Conservation (phyloP, 2,888 invertebrate species). For the Lutraria lutraria region DNA sequence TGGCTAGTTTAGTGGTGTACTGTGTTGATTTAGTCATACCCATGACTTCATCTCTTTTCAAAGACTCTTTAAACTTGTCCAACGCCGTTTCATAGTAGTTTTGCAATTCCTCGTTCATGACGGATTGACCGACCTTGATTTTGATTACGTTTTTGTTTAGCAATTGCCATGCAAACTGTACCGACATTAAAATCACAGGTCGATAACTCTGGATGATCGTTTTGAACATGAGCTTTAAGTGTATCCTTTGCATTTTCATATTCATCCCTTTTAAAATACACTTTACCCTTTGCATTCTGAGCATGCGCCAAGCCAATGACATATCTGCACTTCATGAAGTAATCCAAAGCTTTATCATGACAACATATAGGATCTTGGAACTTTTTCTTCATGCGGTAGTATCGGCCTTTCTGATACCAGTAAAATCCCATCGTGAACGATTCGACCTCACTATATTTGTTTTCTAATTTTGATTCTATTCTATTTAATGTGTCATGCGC, state of each 20-base stretch:
- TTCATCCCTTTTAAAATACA: slow-evolving; percentile 27
- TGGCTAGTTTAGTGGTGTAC: slow-evolving; percentile 1
- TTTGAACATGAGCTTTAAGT: neutral
- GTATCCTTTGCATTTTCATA: slow-evolving; percentile 11
- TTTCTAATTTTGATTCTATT: neutral
- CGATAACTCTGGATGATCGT: slow-evolving; percentile 5
- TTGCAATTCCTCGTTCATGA: neutral
- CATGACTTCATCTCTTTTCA: neutral
- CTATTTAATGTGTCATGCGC: neutral
- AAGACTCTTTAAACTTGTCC: neutral
- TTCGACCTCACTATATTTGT: neutral
- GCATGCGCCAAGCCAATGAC: neutral
- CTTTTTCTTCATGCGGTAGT: neutral
- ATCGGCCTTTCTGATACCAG: slow-evolving; percentile 6
- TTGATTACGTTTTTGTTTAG: slow-evolving; percentile 4
- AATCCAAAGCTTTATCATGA: neutral
- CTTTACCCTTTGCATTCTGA: slow-evolving; percentile 30
- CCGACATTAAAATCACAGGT: slow-evolving; percentile 9
- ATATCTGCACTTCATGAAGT: neutral
- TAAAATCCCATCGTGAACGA: neutral
- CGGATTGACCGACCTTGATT: neutral
- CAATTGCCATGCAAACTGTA: neutral
- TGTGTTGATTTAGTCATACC: neutral
- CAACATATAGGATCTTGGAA: neutral
- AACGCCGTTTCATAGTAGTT: neutral